These are phyloP conservation scores for Chymomyza amoena DNA, from an alignment of 2,888 invertebrate genomes.

Conservation along the genomic window DNA sequence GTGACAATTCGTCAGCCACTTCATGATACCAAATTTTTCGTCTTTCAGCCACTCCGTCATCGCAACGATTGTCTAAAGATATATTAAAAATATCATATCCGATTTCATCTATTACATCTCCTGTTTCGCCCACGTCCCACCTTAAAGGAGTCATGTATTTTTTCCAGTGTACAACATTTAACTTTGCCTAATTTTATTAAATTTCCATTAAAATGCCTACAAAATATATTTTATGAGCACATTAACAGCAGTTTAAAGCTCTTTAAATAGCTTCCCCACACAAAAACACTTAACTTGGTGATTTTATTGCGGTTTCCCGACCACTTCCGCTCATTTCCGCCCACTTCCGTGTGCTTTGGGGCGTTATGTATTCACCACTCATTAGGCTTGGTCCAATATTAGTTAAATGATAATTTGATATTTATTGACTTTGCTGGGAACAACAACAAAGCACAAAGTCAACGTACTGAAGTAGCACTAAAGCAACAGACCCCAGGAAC, in stretches of 20 bases:
- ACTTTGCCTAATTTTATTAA: conserved; percentile 58
- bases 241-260: conserved; percentile 25
- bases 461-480: not conserved
- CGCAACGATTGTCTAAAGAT: too few species aligned
- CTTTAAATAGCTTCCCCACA: not conserved
- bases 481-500: conserved; percentile 18
- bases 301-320: not conserved
- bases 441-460: not conserved
- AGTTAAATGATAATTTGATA: conserved; percentile 58
- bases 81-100: too few species aligned
- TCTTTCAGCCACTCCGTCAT: too few species aligned
- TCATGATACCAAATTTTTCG: too few species aligned
- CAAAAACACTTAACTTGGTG: conserved; percentile 42
- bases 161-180: conserved; percentile 4
- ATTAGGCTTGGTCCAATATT: conserved; percentile 41
- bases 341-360: not conserved
- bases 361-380: conserved; percentile 27
- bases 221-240: conserved; percentile 34
- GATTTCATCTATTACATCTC: too few species aligned
- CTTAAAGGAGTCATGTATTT: conserved; percentile 32
- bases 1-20: too few species aligned
- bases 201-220: conserved; percentile 56
- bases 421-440: conserved; percentile 42
- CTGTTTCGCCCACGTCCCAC: not conserved
- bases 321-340: not conserved